Conservation (phyloP, 2,113 vertebrate genomes). For the Columba livia region DNA sequence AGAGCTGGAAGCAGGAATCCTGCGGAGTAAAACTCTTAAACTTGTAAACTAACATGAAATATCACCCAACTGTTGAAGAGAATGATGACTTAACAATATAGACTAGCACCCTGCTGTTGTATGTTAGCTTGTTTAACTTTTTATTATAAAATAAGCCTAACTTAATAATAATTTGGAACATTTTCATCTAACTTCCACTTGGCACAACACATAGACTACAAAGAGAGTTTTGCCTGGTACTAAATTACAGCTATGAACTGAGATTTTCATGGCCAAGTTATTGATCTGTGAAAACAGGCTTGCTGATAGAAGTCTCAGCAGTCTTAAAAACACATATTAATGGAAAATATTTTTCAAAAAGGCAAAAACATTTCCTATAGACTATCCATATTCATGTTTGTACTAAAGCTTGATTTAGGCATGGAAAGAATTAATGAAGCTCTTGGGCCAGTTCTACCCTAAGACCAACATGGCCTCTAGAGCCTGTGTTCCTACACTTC, state of each 20-base stretch:
- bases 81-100: not conserved
- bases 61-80: not conserved
- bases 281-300: slow-evolving; percentile 7
- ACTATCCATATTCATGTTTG: slow-evolving; percentile 31
- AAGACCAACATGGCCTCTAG: fast-evolving
- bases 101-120: not conserved
- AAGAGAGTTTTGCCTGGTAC: slow-evolving; percentile 38
- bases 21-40: not conserved
- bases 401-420: not conserved
- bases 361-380: slow-evolving; percentile 42
- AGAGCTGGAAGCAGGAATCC: not conserved
- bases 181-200: not conserved
- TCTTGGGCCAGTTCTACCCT: not conserved
- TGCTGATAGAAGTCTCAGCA: not conserved
- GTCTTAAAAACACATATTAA: slow-evolving; percentile 30
- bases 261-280: slow-evolving; percentile 44
- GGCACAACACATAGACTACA: not conserved
- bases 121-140: not conserved
- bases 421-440: not conserved
- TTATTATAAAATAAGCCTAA: not conserved
- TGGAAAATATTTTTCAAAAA: slow-evolving; percentile 9
- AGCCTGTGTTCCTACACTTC: not conserved
- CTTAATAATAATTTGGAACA: not conserved
- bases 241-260: slow-evolving; percentile 22
- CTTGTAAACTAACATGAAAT: not conserved